Percentiles rank a stretch among this genome's conserved stretches.
These are phyloP conservation scores for Liopterus haemorrhoidalis DNA, from an alignment of 2,888 invertebrate species.

Conservation along the genomic window DNA sequence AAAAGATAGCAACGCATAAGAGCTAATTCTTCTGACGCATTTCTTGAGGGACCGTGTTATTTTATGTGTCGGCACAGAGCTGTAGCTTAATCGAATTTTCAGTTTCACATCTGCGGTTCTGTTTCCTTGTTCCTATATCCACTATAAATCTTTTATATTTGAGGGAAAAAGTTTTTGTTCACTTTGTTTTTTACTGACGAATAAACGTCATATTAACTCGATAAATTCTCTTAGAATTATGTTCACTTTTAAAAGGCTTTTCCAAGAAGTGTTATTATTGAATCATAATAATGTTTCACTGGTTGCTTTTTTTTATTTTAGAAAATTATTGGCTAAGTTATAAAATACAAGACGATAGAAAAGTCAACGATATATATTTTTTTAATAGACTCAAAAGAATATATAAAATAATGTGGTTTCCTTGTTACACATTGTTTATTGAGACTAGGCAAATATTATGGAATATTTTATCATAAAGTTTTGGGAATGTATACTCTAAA, in stretches of 20 bases:
- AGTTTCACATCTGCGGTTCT: slow-evolving; percentile 11
- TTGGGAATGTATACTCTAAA: no score
- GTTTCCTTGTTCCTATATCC: neutral
- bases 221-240: slow-evolving; percentile 6
- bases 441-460: no score
- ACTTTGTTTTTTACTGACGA: neutral
- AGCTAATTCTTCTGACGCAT: slow-evolving; percentile 22
- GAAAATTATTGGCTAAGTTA: no score
- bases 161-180: no score
- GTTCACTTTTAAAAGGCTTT: neutral
- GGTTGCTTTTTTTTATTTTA: neutral
- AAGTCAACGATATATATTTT: no score
- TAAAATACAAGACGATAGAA: no score
- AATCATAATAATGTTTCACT: neutral
- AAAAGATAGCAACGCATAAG: no score
- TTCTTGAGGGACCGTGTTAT: slow-evolving; percentile 17
- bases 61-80: slow-evolving; percentile 17
- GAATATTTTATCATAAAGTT: no score
- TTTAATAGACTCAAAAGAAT: no score
- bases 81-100: slow-evolving; percentile 21
- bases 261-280: neutral
- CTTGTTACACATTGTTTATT: no score
- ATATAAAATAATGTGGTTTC: no score
- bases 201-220: slow-evolving; percentile 2
- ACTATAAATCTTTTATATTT: slow-evolving; percentile 11